Base-by-base conservation (phyloP, 2,797 vertebrate species). In the Poecilia velifera region DNA sequence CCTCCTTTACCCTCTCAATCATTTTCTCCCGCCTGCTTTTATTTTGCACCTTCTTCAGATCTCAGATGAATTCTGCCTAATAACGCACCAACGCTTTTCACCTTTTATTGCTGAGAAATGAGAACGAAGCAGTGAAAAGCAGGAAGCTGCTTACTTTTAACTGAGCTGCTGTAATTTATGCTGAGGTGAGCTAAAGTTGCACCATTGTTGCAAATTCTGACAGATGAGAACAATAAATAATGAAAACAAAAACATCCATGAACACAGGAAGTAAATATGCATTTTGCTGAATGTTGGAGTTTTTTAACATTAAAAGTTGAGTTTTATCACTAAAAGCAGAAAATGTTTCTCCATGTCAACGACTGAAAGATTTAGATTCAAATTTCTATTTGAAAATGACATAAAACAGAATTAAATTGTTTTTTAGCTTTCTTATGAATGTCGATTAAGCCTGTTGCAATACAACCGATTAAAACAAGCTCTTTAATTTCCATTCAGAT, bases 1-100 rank as follows among this genome's bases (percentile, higher is more conserved):
- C 74, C 6, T 82, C 53, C 74, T 28, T 81, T 74, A 4, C 74
- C 77, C 85, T 90, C 78, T 73, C 68, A 72, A 82, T 83, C 51
- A 87, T 89, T 88, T 74, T 14, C 74, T 81, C 76, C 75, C 13
- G 16, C 36, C 45, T 79, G 72, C 64, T 76, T 84, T 73, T 66
- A 59, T 85, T 83, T 78, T 74, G 53, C 34, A 53, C 80, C 72
- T 81, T 80, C 55, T 72, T 86, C 41, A 10, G 36, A 82, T 49
- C 57, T 46, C 57, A 28, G 36, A 77, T 78, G n/a, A 25, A 77
- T 55, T 82, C 71, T 73, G 39, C 18, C 2, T 28, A 28, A 77
- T 3, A n/a, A 41, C 68, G 43, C 12, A 16, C 41, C 22, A 71
- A n/a, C 41, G 2, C 22, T 70, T 3, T 20, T 36, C 8, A 3